Percentiles rank a stretch among this genome's conserved stretches.
Conservation (phyloP, 2,888 invertebrate species). For the Apamea monoglypha region DNA sequence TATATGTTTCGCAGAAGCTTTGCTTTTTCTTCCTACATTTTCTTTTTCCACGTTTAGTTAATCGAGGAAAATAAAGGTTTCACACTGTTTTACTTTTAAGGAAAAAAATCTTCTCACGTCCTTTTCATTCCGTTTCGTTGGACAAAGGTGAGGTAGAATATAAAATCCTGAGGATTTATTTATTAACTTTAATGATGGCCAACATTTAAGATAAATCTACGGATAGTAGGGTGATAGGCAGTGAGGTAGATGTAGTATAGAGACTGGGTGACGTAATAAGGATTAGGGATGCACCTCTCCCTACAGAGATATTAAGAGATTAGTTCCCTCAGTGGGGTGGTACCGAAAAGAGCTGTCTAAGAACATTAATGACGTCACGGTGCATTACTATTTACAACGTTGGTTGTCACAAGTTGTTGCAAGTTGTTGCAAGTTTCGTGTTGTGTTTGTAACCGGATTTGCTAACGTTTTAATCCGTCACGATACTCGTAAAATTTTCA, state of each 20-base stretch:
- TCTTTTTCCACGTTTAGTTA: conserved; percentile 36
- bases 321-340: conserved; percentile 49
- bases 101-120: conserved; percentile 57
- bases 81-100: conserved; percentile 55
- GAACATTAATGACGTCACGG: conserved; percentile 21
- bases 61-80: conserved; percentile 53
- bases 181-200: conserved; percentile 58
- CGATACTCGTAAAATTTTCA: not conserved
- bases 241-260: conserved; percentile 21
- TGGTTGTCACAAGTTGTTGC: conserved; percentile 8
- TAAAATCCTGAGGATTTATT: conserved; percentile 58
- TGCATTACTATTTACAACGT: conserved; percentile 14
- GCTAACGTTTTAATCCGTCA: conserved; percentile 21
- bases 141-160: conserved; percentile 55
- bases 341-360: conserved; percentile 33
- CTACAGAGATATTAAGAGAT: conserved; percentile 53
- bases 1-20: conserved; percentile 35
- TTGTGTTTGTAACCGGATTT: conserved; percentile 24
- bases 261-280: conserved; percentile 54
- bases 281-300: conserved; percentile 52
- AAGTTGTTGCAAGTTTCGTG: conserved; percentile 10
- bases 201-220: conserved; percentile 40
- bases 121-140: conserved; percentile 51
- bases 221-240: conserved; percentile 30
- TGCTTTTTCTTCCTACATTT: conserved; percentile 39